phyloP scores from a whole-genome alignment of 1,140 invertebrate species.

The Drosophila sp. region DNA sequence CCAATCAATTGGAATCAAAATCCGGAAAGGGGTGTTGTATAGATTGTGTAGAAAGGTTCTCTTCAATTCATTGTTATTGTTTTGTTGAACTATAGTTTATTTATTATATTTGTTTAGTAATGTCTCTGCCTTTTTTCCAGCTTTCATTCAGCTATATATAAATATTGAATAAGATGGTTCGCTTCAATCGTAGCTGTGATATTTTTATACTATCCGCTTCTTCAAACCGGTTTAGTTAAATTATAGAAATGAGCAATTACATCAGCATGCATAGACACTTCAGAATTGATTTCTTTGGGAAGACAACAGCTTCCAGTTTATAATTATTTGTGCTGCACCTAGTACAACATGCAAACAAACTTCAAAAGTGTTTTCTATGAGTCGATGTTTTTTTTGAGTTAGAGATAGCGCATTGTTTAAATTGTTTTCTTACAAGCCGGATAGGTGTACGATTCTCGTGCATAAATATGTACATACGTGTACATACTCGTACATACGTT shows the following conservation, averaged over 20 bases:
- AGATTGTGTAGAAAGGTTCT: no score
- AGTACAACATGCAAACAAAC: slow-evolving; percentile 22
- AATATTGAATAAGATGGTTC: slow-evolving; percentile 14
- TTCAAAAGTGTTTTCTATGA: slow-evolving; percentile 17
- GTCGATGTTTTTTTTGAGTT: slow-evolving; percentile 5
- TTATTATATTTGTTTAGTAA: background rate
- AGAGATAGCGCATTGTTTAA: slow-evolving; percentile 22
- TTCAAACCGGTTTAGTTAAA: slow-evolving; percentile 19
- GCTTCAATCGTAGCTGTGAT: background rate
- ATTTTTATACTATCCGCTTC: slow-evolving; percentile 11
- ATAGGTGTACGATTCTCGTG: slow-evolving; percentile 14
- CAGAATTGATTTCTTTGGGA: slow-evolving; percentile 24
- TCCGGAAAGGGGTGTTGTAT: background rate
- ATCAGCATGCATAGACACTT: slow-evolving; percentile 3
- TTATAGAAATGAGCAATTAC: slow-evolving; percentile 20
- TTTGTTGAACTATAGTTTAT: no score
- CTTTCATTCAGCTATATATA: slow-evolving; percentile 2
- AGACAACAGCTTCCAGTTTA: slow-evolving; percentile 23
- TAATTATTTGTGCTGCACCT: slow-evolving; percentile 28
- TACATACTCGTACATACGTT: slow-evolving; percentile 9
- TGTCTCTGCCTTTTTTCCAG: background rate
- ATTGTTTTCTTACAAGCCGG: slow-evolving; percentile 19
- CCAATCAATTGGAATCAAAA: background rate
- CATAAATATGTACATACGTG: background rate
- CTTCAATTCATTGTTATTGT: background rate